A percentile compares a stretch with the other conserved stretches of the same genome.
phyloP scores from a whole-genome alignment of 2,888 invertebrate genomes.

The Argyra leucocephala region DNA sequence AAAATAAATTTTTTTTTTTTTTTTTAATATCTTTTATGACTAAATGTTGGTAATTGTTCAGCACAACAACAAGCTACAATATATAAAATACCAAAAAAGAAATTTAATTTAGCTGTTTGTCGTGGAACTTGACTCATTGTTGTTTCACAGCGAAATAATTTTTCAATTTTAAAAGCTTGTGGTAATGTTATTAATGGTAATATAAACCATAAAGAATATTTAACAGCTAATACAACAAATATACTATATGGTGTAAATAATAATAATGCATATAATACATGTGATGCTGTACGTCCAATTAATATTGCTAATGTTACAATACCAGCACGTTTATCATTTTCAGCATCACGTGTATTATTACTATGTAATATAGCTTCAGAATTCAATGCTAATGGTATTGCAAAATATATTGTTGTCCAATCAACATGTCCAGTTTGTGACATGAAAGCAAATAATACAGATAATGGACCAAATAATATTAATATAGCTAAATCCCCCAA shows the following conservation, averaged over 20 bases:
- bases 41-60: slow-evolving; percentile 48
- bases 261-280: slow-evolving; percentile 79
- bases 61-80: slow-evolving; percentile 71
- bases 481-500: slow-evolving; percentile 86
- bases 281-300: slow-evolving; percentile 82
- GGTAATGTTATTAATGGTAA: slow-evolving; percentile 80
- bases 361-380: slow-evolving; percentile 92
- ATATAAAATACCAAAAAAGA: slow-evolving; percentile 83
- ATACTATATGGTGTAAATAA: slow-evolving; percentile 84
- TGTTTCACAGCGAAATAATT: slow-evolving; percentile 69
- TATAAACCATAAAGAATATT: slow-evolving; percentile 80
- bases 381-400: slow-evolving; percentile 84
- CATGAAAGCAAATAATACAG: slow-evolving; percentile 86
- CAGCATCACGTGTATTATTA: slow-evolving; percentile 87
- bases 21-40: slow-evolving; percentile 31
- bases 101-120: slow-evolving; percentile 81
- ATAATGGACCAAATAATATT: slow-evolving; percentile 87
- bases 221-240: slow-evolving; percentile 74
- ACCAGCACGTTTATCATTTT: slow-evolving; percentile 77
- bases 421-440: slow-evolving; percentile 86
- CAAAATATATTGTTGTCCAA: slow-evolving; percentile 84
- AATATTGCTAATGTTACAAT: slow-evolving; percentile 92
- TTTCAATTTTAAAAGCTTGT: slow-evolving; percentile 81
- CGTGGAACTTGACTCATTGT: slow-evolving; percentile 74
- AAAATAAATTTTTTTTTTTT: slow-evolving; percentile 8